Base-by-base conservation (phyloP, 2,113 vertebrate species). In the Litocranius walleri region DNA sequence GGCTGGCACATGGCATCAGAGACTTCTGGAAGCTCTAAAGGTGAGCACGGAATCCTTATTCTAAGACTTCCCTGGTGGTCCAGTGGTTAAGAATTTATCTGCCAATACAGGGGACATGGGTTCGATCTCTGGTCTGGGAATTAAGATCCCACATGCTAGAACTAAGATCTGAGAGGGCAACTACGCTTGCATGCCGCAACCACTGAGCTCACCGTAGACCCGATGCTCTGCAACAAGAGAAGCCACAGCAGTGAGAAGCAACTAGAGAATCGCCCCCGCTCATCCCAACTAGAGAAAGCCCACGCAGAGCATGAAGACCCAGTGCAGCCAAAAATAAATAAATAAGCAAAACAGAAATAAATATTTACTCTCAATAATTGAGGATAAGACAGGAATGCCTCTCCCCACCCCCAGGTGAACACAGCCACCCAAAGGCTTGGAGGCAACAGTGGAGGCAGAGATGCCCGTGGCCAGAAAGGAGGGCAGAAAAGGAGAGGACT, bases 161-260 rank as follows among this genome's bases (percentile, higher is more conserved):
- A 74, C 36, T 74, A 27, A 77, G 36, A 77, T 77, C 36, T 43
- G 36, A 77, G 71, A 27, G 36, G 6, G 40, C 3, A 77, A 27
- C 21, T 77, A 2, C 3, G 0, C 71, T 25, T 0, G 0, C 7
- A 3, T 40, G 71, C 40, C 0, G 0, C 0, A 0, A 43, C 12
- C 36, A 14, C 36, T 77, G 36, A 77, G 23, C 12, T 12, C 40
- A 4, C 23, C 23, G 12, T 7, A 43, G 36, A 43, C 36, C 23
- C 23, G 36, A 7, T 7, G 36, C 71, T 77, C 36, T 43, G 36
- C 12, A 27, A 15, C 3, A 12, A 71, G 12, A 77, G 71, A 43
- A 77, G 71, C 36, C 71, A 43, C 36, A 1, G 0, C 71, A 77
- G 71, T 27, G 36, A 77, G 71, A 77, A 27, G 71, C 36, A 77